phyloP scores from a whole-genome alignment of 2,113 vertebrate species.

The Gallinago jamesoni region DNA sequence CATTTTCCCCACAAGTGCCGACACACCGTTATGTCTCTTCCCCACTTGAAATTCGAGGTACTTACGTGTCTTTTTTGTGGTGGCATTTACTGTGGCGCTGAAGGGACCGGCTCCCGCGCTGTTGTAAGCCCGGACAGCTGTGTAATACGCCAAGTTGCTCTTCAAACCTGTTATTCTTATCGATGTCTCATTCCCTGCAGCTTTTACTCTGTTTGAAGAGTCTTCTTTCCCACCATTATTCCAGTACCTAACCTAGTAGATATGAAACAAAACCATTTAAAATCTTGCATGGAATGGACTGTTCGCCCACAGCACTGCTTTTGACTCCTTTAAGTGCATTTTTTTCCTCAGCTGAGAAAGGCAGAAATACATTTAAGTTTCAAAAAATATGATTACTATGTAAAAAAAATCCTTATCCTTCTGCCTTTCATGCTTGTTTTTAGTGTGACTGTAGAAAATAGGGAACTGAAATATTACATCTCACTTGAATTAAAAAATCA shows the following conservation, averaged over 20 bases:
- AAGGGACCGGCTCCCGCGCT: slow-evolving; percentile 90
- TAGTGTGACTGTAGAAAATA: background rate
- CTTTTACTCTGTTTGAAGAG: slow-evolving; percentile 83
- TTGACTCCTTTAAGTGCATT: background rate
- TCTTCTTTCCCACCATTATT: slow-evolving; percentile 88
- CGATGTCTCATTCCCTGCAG: slow-evolving; percentile 85
- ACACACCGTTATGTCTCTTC: background rate
- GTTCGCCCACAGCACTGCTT: background rate
- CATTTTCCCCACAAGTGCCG: background rate
- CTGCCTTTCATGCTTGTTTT: background rate
- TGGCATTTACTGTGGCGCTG: slow-evolving; percentile 86
- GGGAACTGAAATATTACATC: background rate
- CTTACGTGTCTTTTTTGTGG: slow-evolving; percentile 94
- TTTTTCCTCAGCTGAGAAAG: background rate
- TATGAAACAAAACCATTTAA: background rate
- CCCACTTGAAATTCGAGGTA: background rate
- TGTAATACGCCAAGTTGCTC: slow-evolving; percentile 85
- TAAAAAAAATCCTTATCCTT: background rate
- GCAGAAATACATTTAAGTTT: background rate
- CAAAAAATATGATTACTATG: background rate
- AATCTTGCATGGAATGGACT: background rate
- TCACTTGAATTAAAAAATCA: background rate
- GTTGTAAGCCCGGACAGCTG: slow-evolving; percentile 90
- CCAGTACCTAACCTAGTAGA: slow-evolving; percentile 89
- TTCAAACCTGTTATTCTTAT: slow-evolving; percentile 84